phyloP scores from a whole-genome alignment of 2,888 invertebrate genomes.

The Lypha dubia region DNA sequence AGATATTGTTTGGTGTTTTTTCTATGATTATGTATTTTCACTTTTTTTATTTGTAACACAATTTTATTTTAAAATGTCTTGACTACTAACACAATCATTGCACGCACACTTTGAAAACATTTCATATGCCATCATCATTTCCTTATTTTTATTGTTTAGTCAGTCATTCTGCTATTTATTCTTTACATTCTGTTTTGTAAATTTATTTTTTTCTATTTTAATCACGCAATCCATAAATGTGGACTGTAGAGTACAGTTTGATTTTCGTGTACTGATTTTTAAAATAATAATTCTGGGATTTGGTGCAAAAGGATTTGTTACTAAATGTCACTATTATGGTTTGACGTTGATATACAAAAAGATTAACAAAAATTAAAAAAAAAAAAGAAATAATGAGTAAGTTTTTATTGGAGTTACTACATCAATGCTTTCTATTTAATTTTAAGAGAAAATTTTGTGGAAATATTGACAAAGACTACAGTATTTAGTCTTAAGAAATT shows the following conservation, averaged over 20 bases:
- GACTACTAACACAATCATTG: slow-evolving; percentile 25
- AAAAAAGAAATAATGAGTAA: not conserved
- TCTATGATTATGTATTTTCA: no score
- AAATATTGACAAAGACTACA: not conserved
- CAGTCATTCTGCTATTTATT: slow-evolving; percentile 12
- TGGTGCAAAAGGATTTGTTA: not conserved
- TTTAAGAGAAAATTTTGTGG: not conserved
- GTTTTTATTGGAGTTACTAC: not conserved
- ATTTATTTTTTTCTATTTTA: slow-evolving; percentile 18
- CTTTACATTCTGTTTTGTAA: not conserved
- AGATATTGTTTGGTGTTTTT: no score
- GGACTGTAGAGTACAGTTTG: slow-evolving; percentile 15
- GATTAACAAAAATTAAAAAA: no score
- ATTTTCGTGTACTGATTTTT: slow-evolving; percentile 8
- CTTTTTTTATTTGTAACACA: no score
- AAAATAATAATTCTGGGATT: no score
- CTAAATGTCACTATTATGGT: not conserved
- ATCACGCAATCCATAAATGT: slow-evolving; percentile 25
- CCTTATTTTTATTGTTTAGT: slow-evolving; percentile 35
- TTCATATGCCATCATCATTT: slow-evolving; percentile 52
- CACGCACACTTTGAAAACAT: slow-evolving; percentile 58
- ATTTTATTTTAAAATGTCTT: not conserved
- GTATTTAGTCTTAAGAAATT: no score
- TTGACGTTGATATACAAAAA: not conserved
- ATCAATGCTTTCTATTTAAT: not conserved